phyloP scores from a whole-genome alignment of 2,888 invertebrate genomes.

The Lamproptera curius region DNA sequence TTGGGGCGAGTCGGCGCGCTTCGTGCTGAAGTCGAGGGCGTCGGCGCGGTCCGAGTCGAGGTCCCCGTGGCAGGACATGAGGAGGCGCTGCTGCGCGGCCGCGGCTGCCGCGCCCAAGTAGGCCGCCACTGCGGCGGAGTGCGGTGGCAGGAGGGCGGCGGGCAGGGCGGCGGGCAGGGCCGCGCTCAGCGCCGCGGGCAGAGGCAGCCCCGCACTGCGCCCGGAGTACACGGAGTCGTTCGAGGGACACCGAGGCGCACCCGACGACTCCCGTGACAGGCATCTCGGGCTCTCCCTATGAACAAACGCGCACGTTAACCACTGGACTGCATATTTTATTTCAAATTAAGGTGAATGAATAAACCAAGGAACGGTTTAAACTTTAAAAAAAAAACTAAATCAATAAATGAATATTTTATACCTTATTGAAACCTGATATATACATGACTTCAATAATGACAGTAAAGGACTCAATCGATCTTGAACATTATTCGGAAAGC shows the following conservation, averaged over 20 bases:
- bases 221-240: slow-evolving; percentile 87
- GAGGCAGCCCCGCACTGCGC: slow-evolving; percentile 71
- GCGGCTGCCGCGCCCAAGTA: slow-evolving; percentile 86
- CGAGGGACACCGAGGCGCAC: slow-evolving; percentile 85
- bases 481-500: too few relatives aligned
- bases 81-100: slow-evolving; percentile 86
- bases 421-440: too few relatives aligned
- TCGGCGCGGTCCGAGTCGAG: slow-evolving; percentile 80
- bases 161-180: slow-evolving; percentile 84
- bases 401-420: too few relatives aligned
- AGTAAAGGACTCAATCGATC: too few relatives aligned
- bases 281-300: slow-evolving; percentile 91
- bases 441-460: too few relatives aligned
- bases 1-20: slow-evolving; percentile 75
- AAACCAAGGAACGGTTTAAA: too few relatives aligned
- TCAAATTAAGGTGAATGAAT: too few relatives aligned
- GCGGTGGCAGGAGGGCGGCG: slow-evolving; percentile 84
- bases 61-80: slow-evolving; percentile 87
- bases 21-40: slow-evolving; percentile 89
- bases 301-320: too few relatives aligned
- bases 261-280: slow-evolving; percentile 89
- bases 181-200: slow-evolving; percentile 80
- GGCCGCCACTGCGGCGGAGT: slow-evolving; percentile 90
- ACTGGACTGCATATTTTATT: too few relatives aligned
- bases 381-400: too few relatives aligned